These are phyloP conservation scores for Entosphenus tridentatus DNA, from an alignment of 2,113 vertebrate genomes.

Conservation along the genomic window DNA sequence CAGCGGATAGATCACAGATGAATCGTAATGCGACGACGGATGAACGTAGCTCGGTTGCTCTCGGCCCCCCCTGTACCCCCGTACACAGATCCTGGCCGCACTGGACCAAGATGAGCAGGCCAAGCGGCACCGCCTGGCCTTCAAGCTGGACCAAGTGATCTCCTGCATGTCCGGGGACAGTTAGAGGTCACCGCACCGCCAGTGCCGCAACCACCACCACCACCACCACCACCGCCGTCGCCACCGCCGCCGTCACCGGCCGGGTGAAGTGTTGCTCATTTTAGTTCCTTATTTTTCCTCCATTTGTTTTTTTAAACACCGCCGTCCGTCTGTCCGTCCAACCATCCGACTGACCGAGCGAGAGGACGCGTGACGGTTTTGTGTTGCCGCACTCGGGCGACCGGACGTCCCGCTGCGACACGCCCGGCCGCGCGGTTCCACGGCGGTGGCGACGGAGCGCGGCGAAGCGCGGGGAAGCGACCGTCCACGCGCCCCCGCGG, in stretches of 20 bases:
- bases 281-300: not conserved
- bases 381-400: too few relatives aligned
- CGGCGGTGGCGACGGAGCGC: too few relatives aligned
- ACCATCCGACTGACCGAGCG: too few relatives aligned
- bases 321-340: too few relatives aligned
- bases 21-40: not conserved
- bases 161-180: constrained; percentile 81
- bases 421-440: too few relatives aligned
- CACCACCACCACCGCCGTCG: not conserved
- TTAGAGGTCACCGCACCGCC: constrained; percentile 18
- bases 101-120: constrained; percentile 86
- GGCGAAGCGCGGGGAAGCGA: too few relatives aligned
- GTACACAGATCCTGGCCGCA: constrained; percentile 49
- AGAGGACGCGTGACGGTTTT: too few relatives aligned
- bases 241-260: not conserved
- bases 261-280: not conserved
- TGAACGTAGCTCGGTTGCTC: not conserved
- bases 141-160: constrained; percentile 89
- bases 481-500: too few relatives aligned
- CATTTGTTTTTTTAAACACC: not conserved
- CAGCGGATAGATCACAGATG: not conserved
- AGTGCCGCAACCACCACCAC: not conserved
- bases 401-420: too few relatives aligned
- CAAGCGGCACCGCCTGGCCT: constrained; percentile 57
- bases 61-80: not conserved